These are phyloP conservation scores for Tauraco hartlaubi DNA, from an alignment of 2,797 vertebrate genomes.

Conservation along the genomic window DNA sequence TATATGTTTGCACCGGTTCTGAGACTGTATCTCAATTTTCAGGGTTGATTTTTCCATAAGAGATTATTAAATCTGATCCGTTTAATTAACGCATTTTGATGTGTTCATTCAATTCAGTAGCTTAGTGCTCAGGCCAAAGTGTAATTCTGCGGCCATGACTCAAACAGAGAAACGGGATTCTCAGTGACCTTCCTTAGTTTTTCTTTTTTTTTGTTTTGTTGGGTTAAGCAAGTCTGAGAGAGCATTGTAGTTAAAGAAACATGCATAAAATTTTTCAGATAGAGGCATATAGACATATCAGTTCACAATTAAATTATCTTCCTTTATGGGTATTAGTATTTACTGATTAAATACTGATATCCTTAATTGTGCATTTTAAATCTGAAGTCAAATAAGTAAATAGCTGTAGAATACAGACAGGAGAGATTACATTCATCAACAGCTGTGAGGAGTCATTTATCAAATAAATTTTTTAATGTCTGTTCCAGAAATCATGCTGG, in stretches of 20 bases:
- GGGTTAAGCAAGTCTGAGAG: background rate
- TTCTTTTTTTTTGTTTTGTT: rapidly evolving
- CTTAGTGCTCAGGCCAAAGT: background rate
- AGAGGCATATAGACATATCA: background rate
- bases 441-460: background rate
- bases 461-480: background rate
- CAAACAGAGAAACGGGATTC: background rate
- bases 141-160: background rate
- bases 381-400: background rate
- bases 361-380: background rate
- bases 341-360: background rate
- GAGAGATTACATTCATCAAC: background rate
- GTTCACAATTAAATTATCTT: background rate
- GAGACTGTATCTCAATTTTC: background rate
- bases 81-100: background rate
- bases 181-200: background rate
- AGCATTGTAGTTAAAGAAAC: background rate
- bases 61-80: background rate
- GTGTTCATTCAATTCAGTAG: background rate
- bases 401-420: background rate
- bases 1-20: background rate
- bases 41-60: background rate
- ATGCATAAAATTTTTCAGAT: background rate
- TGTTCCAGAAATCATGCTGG: background rate
- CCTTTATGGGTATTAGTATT: background rate